Percentiles rank a stretch among this genome's conserved stretches.
Evolutionary conservation across 1,140 invertebrate genomes (phyloP).

Genomic region (Caenorhabditis inopinata): DNA sequence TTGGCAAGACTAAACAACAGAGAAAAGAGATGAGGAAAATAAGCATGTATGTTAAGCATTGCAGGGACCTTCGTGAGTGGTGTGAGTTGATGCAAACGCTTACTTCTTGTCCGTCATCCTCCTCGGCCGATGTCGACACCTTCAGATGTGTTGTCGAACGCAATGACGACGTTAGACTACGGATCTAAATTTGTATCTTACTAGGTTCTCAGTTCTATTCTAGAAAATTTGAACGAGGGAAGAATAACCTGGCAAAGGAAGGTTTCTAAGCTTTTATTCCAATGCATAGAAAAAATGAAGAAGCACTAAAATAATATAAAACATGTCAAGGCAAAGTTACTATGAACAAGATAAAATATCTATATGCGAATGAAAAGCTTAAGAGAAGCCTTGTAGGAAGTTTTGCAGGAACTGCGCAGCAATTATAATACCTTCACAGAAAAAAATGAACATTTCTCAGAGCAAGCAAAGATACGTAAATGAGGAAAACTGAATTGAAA

Average conservation of each 20-base stretch:
- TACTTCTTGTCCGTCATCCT: background rate
- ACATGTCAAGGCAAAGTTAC: no score
- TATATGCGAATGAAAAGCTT: no score
- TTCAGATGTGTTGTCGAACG: conserved; percentile 27
- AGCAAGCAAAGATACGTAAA: no score
- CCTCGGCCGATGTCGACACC: background rate
- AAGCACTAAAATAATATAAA: no score
- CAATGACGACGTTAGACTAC: conserved; percentile 45
- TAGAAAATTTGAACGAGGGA: no score
- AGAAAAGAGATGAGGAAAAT: background rate
- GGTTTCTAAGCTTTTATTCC: background rate
- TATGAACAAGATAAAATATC: no score
- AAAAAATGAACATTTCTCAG: no score
- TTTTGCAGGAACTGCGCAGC: no score
- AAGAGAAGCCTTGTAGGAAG: no score
- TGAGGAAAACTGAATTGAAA: no score
- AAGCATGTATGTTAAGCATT: background rate
- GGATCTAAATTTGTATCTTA: conserved; percentile 34
- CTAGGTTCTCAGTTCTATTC: background rate
- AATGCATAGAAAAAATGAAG: background rate
- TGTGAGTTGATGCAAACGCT: background rate
- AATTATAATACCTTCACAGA: no score
- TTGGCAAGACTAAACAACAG: conserved; percentile 44
- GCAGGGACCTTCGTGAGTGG: background rate
- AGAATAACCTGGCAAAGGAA: no score